Conservation (phyloP, 1,140 invertebrate species). For the Tribolium castaneum region DNA sequence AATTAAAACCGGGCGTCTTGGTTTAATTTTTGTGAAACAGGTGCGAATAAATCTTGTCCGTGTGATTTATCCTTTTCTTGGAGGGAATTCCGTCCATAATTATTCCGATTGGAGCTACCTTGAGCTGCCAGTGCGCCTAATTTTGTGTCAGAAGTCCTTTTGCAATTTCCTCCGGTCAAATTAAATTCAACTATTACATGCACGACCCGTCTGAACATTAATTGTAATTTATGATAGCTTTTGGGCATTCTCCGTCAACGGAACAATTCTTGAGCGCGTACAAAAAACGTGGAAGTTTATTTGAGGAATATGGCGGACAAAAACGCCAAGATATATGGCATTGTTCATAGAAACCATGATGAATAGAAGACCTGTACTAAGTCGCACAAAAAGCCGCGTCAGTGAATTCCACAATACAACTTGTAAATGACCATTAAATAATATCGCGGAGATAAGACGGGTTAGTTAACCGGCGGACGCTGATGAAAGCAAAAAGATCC, state of each 20-base stretch:
- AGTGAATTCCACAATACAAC: constrained; percentile 3
- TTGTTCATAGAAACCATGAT: constrained; percentile 28
- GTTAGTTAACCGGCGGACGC: neutral
- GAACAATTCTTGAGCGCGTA: constrained; percentile 8
- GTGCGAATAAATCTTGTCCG: neutral
- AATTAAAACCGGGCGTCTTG: no score
- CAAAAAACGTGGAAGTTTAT: constrained; percentile 36
- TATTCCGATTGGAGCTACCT: neutral
- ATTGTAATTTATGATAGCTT: constrained; percentile 41
- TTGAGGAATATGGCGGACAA: constrained; percentile 27
- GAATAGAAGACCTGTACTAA: constrained; percentile 29
- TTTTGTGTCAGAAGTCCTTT: neutral
- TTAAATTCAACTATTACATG: constrained; percentile 29
- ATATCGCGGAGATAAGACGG: constrained; percentile 5
- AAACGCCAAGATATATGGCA: constrained; percentile 35
- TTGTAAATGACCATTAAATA: constrained; percentile 3
- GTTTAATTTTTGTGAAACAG: no score
- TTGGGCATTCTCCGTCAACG: constrained; percentile 34
- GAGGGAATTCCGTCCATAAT: neutral
- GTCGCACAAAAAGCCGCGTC: neutral
- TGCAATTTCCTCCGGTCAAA: constrained; percentile 16
- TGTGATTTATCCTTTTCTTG: neutral
- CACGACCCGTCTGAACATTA: constrained; percentile 23
- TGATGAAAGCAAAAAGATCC: constrained; percentile 1
- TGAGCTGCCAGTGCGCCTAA: neutral